Evolutionary conservation across 2,797 vertebrate genomes (phyloP), one percentile per base, ranked within the genome.

Genomic region (Pelodytes ibericus): DNA sequence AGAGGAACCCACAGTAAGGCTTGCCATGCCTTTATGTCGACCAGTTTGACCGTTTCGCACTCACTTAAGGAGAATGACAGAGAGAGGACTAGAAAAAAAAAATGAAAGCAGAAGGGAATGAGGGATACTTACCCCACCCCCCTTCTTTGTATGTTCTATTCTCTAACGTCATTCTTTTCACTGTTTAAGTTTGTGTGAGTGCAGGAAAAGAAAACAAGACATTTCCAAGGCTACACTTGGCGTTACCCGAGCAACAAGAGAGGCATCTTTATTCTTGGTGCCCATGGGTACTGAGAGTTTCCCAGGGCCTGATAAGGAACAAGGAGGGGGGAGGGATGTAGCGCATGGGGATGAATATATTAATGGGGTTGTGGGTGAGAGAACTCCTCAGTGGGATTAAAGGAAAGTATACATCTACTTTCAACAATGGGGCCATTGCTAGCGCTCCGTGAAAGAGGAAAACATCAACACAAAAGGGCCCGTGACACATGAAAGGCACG

Each of bases 211-310:
- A 77, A 81, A n/a, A n/a, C n/a, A n/a, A n/a, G n/a, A n/a, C n/a
- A 86, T 84, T 81, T 74, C 74, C 53, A 30, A 56, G 56, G 39
- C 87, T 83, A 47, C 30, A 81, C 85, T 90, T 75, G 75, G 79
- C 71, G 87, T 92, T 88, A 82, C 89, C 90, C 20, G 74, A 91
- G 85, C 86, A 85, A 93, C 81, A 26, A 39, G 25, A 31, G 65
- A 81, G 68, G 80, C 82, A 79, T 84, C 82, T 78, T 79, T 83
- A 75, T 81, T 80, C 71, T 10, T 75, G 79, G 69, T 77, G 83
- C 78, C 84, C 75, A 63, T 86, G 70, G 71, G 89, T 86, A 86
- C 88, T 80, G 90, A 84, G 84, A 86, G 86, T 90, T 94, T 94
- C 91, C 91, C 90, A 93, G 93, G 88, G 91, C 83, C 84, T 81